Base-by-base conservation (phyloP, 2,888 invertebrate species). In the Aspidiotus rigidus region DNA sequence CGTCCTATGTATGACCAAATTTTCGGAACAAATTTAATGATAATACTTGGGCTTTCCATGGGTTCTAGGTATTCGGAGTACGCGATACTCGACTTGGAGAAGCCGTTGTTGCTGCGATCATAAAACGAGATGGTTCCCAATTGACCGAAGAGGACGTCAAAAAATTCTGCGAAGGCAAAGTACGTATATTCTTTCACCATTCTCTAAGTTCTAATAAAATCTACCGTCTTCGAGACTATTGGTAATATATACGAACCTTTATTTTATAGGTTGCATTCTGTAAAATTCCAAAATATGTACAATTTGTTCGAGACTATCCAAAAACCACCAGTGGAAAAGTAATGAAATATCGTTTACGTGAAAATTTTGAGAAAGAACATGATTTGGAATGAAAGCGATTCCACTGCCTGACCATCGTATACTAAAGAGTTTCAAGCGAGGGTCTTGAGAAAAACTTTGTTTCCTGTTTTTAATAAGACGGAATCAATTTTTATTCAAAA, bases 301-400 rank as follows among this genome's bases (percentile, higher is more conserved):
- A 82, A 73, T 81, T 87, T 73, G 80, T 85, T 0, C 81, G 86
- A 0, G 82, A 83, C 2, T 91, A 87, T 77, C 93, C 93, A 0
- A 86, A 86, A 76, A 93, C 93, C 0, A 80, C 83, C 0, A 89
- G 90, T 0, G 92, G 92, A 5, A 93, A 93, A 78, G 83, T 92
- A 71, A 88, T 89, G 76, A 92, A 92, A 77, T 86, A 79, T 73
- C 81, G 79, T 72, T 75, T 88, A 39, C 81, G 77, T 71, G 78
- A 84, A 72, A 70, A 60, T n/a, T 69, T 73, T 69, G 69, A 69
- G 53, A 49, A 70, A 5, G 49, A 67, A 53, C 44, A 71, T 16
- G 53, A 49, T 13, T 61, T 69, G 54, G 53, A 28, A 28, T 28
- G 5, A 5, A 28, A 28, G 28, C 28, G 5, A 28, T 28, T 28